Percentiles rank a stretch among this genome's conserved stretches.
These are phyloP conservation scores for Drosophila mojavensis DNA, from an alignment of 1,140 invertebrate genomes.

Conservation along the genomic window DNA sequence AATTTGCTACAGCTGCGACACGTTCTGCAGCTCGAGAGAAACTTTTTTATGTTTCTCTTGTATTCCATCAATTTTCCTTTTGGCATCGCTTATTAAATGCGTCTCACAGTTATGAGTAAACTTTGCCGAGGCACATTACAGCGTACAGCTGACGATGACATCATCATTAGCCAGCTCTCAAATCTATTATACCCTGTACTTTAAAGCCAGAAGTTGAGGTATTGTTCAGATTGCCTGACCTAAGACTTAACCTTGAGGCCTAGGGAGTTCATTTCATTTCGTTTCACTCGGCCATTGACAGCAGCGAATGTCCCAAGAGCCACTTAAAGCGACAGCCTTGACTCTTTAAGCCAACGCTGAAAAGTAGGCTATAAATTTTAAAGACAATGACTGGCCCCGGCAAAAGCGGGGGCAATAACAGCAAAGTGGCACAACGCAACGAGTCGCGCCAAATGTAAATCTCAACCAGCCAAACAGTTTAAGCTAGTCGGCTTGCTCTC, in stretches of 20 bases:
- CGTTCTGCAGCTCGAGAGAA: not conserved
- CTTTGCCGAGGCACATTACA: conserved; percentile 21
- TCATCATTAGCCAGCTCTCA: conserved; percentile 17
- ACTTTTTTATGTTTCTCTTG: conserved; percentile 15
- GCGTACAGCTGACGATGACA: conserved; percentile 35
- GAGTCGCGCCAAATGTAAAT: conserved; percentile 25
- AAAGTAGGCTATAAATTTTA: conserved; percentile 46
- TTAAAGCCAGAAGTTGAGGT: not conserved
- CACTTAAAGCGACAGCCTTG: conserved; percentile 11
- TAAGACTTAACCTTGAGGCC: too few relatives aligned
- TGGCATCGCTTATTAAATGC: conserved; percentile 40
- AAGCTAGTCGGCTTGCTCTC: not conserved
- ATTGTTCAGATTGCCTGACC: too few relatives aligned
- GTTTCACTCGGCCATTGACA: conserved; percentile 7
- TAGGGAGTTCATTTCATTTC: not conserved
- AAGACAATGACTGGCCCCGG: conserved; percentile 18
- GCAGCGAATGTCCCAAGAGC: conserved; percentile 13
- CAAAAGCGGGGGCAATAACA: conserved; percentile 2
- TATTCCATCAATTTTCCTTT: conserved; percentile 32
- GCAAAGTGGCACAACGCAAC: conserved; percentile 7
- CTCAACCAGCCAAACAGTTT: conserved; percentile 22
- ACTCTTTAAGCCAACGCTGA: not conserved
- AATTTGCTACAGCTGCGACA: conserved; percentile 26
- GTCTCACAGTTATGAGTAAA: conserved; percentile 46
- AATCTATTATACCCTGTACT: conserved; percentile 22